A percentile compares a stretch with the other conserved stretches of the same genome.
phyloP scores from a whole-genome alignment of 2,888 invertebrate species.

The Coleophora deauratella region DNA sequence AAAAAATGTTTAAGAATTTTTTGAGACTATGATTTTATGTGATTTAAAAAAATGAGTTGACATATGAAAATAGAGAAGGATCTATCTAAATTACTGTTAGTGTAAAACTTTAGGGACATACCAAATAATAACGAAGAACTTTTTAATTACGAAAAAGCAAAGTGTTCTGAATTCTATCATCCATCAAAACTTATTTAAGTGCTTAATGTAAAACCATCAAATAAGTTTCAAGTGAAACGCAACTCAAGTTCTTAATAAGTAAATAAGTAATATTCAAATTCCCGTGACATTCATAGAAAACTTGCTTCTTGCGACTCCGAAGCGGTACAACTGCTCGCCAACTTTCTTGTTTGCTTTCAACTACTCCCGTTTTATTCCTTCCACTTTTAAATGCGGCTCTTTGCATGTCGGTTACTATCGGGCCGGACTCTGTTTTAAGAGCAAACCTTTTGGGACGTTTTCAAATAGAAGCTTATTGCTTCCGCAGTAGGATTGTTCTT shows the following conservation, averaged over 20 bases:
- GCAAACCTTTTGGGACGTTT: constrained; percentile 50
- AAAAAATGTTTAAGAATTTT: too few species aligned
- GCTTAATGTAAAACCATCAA: constrained; percentile 41
- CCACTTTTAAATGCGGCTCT: constrained; percentile 51
- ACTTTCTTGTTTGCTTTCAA: constrained; percentile 56
- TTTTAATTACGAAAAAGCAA: too few species aligned
- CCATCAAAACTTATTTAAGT: background rate
- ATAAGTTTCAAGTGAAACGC: too few species aligned
- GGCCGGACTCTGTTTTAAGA: constrained; percentile 48
- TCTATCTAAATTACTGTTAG: too few species aligned
- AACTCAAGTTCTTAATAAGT: too few species aligned
- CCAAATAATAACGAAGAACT: too few species aligned
- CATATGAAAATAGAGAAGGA: too few species aligned
- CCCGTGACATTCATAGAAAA: constrained; percentile 49
- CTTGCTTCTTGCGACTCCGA: constrained; percentile 49
- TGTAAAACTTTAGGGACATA: too few species aligned
- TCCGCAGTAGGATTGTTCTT: constrained; percentile 46
- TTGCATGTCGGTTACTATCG: constrained; percentile 56
- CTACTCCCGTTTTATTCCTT: constrained; percentile 45
- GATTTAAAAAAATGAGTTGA: too few species aligned
- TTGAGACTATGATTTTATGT: too few species aligned
- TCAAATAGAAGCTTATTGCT: constrained; percentile 55
- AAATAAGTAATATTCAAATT: too few species aligned
- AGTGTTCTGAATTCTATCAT: too few species aligned
- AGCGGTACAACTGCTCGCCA: constrained; percentile 33